Conservation (phyloP, 1,140 invertebrate genomes). For the Triops cancriformis region DNA sequence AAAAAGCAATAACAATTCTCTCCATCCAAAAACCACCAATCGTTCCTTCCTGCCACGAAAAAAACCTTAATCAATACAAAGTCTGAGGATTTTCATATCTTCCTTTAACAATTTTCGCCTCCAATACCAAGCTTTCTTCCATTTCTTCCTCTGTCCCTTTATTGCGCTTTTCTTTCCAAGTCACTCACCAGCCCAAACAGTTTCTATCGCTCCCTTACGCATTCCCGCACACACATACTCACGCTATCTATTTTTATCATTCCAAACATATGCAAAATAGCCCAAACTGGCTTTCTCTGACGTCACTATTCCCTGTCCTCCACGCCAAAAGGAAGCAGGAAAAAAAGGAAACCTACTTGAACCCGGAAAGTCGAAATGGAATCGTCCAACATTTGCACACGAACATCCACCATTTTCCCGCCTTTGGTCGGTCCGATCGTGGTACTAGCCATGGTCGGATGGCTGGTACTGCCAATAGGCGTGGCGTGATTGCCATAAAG, state of each 20-base stretch:
- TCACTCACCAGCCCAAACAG: neutral
- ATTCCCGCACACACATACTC: neutral
- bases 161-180: neutral
- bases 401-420: conserved; percentile 75
- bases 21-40: too few relatives aligned
- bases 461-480: neutral
- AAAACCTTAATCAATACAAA: neutral
- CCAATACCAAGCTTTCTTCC: neutral
- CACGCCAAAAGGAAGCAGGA: neutral
- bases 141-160: neutral
- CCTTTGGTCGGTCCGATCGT: conserved; percentile 37
- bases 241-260: conserved; percentile 10
- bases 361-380: conserved; percentile 82
- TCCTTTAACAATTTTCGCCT: neutral
- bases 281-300: neutral
- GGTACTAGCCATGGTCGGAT: neutral
- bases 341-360: conserved; percentile 51
- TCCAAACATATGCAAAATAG: conserved; percentile 10
- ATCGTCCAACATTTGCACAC: conserved; percentile 81
- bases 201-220: neutral
- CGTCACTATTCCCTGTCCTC: neutral
- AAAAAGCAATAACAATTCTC: too few relatives aligned
- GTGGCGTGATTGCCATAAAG: conserved; percentile 50
- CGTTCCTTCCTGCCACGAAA: neutral
- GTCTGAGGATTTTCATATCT: neutral